These are phyloP conservation scores for Tichodroma muraria DNA, from an alignment of 2,113 vertebrate genomes.

Conservation along the genomic window DNA sequence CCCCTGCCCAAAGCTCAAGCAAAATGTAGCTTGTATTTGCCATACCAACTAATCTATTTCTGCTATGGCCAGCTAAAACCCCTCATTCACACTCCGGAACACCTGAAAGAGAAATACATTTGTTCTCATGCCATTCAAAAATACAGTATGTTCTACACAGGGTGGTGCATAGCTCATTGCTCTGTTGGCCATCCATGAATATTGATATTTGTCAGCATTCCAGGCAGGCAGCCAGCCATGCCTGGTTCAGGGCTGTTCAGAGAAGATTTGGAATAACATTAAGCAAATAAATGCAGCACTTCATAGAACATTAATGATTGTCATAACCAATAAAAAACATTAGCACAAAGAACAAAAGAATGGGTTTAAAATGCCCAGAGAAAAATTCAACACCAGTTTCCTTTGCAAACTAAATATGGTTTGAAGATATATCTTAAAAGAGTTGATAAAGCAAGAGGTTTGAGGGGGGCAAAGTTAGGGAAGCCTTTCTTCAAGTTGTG, in stretches of 20 bases:
- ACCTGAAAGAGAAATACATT: background rate
- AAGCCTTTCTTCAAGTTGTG: background rate
- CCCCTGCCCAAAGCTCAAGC: background rate
- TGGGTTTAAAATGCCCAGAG: background rate
- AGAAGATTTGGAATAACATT: constrained; percentile 11
- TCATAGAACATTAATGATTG: constrained; percentile 30
- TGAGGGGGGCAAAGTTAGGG: background rate
- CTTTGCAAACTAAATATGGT: background rate
- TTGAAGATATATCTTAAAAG: background rate
- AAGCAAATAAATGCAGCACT: constrained; percentile 22
- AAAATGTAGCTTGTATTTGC: background rate
- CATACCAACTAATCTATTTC: background rate
- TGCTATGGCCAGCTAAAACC: background rate
- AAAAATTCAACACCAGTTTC: background rate
- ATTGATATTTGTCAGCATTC: background rate
- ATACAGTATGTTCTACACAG: background rate
- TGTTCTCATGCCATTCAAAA: background rate
- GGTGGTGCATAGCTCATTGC: background rate
- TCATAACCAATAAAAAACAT: background rate
- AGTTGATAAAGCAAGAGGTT: background rate
- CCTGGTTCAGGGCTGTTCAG: background rate
- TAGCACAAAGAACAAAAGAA: background rate
- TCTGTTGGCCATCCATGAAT: constrained; percentile 3
- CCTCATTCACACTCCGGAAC: background rate
- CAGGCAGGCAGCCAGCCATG: background rate